Conservation (phyloP, 2,888 invertebrate species). For the Nephrotoma appendiculata region DNA sequence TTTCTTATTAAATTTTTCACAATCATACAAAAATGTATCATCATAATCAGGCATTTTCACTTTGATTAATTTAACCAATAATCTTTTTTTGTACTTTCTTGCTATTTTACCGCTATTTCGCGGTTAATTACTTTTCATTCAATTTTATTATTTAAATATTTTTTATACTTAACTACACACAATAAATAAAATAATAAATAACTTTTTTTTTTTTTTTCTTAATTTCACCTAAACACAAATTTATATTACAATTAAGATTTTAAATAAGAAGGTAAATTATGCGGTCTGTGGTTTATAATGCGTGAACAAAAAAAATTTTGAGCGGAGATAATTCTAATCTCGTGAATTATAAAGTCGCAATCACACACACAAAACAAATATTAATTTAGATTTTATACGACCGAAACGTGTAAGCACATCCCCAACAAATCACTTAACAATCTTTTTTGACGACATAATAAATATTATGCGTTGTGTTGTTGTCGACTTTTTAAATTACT, state of each 20-base stretch:
- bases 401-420: background rate
- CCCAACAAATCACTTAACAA: background rate
- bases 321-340: too few species aligned
- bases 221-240: background rate
- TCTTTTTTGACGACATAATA: background rate
- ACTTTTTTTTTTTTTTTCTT: background rate
- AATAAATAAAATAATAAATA: background rate
- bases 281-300: background rate
- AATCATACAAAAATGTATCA: constrained; percentile 28
- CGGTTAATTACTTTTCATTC: background rate
- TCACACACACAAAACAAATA: background rate
- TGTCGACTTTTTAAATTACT: background rate
- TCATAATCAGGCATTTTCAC: constrained; percentile 26
- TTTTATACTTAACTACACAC: background rate
- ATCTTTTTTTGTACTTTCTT: background rate
- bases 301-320: background rate
- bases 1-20: constrained; percentile 22
- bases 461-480: background rate
- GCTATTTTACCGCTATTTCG: background rate
- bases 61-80: background rate
- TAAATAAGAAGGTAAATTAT: background rate
- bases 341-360: background rate
- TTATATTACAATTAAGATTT: background rate
- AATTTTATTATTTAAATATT: background rate
- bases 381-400: background rate